phyloP scores from a whole-genome alignment of 23 tunicate genomes.

The Corella eumyota region DNA sequence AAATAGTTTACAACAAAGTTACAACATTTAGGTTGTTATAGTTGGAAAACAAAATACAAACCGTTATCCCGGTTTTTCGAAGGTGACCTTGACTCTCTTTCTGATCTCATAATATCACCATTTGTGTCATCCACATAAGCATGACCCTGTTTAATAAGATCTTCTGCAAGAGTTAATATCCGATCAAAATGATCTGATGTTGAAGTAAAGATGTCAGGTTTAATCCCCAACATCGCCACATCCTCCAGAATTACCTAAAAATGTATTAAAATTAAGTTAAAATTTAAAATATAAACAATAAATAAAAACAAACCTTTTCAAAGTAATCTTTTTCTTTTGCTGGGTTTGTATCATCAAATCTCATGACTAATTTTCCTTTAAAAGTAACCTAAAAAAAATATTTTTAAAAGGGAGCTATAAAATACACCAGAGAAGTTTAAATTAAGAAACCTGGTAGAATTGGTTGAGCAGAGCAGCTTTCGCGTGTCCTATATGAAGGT shows the following conservation, averaged over 20 bases:
- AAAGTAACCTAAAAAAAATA: conserved; percentile 41
- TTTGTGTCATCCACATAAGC: conserved; percentile 90
- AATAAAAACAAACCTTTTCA: conserved; percentile 61
- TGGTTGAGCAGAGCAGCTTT: conserved; percentile 98
- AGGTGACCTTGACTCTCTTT: conserved; percentile 47
- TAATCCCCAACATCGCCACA: conserved; percentile 68
- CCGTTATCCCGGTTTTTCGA: conserved; percentile 61
- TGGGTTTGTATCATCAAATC: conserved; percentile 99
- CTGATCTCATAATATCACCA: conserved; percentile 65
- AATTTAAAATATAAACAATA: background rate
- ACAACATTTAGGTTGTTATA: background rate
- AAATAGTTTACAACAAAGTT: background rate
- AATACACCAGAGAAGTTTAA: too few species aligned
- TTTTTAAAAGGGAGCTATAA: background rate
- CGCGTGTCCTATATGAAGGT: conserved; percentile 97
- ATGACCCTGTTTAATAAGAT: conserved; percentile 65
- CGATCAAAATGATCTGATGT: conserved; percentile 93
- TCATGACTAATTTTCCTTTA: conserved; percentile 90
- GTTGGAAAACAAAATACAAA: too few species aligned
- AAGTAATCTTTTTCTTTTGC: conserved; percentile 98
- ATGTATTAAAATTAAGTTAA: background rate
- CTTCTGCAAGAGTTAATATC: conserved; percentile 48
- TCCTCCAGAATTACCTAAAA: conserved; percentile 89
- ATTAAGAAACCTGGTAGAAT: conserved; percentile 85
- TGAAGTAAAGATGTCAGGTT: conserved; percentile 79